phyloP scores from a whole-genome alignment of 2,113 vertebrate genomes.

The Sminthopsis crassicaudata region DNA sequence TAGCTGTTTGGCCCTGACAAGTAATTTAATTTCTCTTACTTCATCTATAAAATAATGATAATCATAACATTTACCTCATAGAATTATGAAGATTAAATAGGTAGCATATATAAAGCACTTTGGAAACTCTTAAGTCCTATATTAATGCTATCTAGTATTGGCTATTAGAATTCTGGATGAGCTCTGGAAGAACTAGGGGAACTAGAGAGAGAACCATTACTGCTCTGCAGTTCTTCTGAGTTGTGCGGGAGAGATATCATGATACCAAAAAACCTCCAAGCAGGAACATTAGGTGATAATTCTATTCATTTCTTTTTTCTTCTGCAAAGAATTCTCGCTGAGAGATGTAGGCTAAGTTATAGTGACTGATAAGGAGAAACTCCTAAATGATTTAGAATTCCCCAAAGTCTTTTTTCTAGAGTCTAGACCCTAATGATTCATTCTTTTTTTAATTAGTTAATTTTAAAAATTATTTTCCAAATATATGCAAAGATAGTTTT shows the following conservation, averaged over 20 bases:
- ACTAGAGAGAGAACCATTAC: background rate
- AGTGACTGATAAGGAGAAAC: background rate
- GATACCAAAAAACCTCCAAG: fast-evolving
- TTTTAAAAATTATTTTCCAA: too few species aligned
- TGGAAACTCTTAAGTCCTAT: background rate
- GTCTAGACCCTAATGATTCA: background rate
- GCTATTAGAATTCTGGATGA: background rate
- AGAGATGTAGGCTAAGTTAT: fast-evolving
- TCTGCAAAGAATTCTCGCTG: background rate
- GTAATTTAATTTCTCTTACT: background rate
- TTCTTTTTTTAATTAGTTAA: too few species aligned
- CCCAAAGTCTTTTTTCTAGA: background rate
- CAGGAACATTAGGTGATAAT: background rate
- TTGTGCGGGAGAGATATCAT: background rate
- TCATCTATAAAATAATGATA: background rate
- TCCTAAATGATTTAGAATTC: background rate
- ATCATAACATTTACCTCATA: background rate
- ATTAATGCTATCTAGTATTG: background rate
- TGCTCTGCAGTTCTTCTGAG: background rate
- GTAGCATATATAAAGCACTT: background rate
- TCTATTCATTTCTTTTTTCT: background rate
- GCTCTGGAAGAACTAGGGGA: background rate
- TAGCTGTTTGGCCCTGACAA: background rate
- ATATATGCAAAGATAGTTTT: too few species aligned
- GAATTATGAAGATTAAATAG: background rate